Base-by-base conservation (phyloP, 2,888 invertebrate species). In the Lycaena phlaeas region DNA sequence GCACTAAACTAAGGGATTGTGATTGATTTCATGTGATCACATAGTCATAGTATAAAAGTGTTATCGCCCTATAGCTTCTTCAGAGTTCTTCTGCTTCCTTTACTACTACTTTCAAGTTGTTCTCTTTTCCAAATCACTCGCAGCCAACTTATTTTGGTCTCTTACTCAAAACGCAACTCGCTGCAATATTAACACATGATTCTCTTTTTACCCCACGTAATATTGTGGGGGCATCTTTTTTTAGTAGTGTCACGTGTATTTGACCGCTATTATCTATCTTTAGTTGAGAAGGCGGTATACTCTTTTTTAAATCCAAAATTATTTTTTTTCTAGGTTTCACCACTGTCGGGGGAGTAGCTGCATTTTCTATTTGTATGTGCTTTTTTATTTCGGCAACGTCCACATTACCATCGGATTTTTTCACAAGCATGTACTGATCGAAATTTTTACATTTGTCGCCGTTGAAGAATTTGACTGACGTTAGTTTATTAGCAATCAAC, bases 401-500 rank as follows among this genome's bases (percentile, higher is more conserved):
- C 0, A 70, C 39, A 0, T 54, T 52, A 0, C 70, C 71, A 0
- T 60, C 42, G 0, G 54, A 43, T 0, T 66, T 57, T 44, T 62
- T 72, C 0, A 68, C 22, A 0, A 77, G 43, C 54, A 79, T 69
- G 7, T 55, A 56, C 0, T 57, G 44, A 2, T 59, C 53, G 2
- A 47, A 52, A 7, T 54, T 56, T 0, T 44, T 36, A 0, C 37
- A 34, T 2, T 45, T 14, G 4, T 50, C 45, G 0, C 52, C 52
- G 0, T 56, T 48, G 2, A 37, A 45, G 12, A 48, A 59, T 18
- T 59, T 64, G 1, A 50, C 15, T 0, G 54, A 41, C 0, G 64
- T 59, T 0, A 72, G 14, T 36, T 64, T 71, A 27, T 66, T 68
- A 0, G 70, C 72, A 27, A 77, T 53, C 0, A 73, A 38, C 52